phyloP scores from a whole-genome alignment of 2,113 vertebrate genomes.

The Cololabis saira region DNA sequence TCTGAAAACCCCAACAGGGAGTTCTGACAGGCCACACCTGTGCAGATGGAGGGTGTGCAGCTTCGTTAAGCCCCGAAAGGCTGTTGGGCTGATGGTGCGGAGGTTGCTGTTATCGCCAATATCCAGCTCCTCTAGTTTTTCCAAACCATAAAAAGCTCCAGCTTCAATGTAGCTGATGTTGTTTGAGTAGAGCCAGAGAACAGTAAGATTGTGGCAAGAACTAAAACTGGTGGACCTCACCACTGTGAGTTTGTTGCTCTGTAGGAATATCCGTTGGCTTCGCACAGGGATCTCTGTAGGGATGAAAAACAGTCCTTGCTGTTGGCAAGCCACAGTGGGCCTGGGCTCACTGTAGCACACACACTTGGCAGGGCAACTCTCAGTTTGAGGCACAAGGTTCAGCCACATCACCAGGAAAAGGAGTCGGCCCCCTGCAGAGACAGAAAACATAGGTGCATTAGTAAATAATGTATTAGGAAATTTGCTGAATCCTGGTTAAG shows the following conservation, averaged over 20 bases:
- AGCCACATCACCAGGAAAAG: conserved; percentile 94
- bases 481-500: not conserved
- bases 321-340: conserved; percentile 95
- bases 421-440: conserved; percentile 87
- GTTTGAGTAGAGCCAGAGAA: conserved; percentile 97
- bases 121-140: conserved; percentile 94
- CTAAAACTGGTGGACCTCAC: conserved; percentile 92
- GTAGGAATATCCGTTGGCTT: conserved; percentile 96
- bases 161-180: conserved; percentile 93
- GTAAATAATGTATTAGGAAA: conserved; percentile 28
- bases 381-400: conserved; percentile 84
- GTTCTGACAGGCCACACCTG: conserved; percentile 92
- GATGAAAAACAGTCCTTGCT: conserved; percentile 93
- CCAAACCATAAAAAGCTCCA: conserved; percentile 89
- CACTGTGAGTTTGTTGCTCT: conserved; percentile 92
- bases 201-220: conserved; percentile 92
- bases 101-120: conserved; percentile 95
- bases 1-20: conserved; percentile 89
- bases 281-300: conserved; percentile 90
- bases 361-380: conserved; percentile 91
- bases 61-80: conserved; percentile 90
- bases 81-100: conserved; percentile 88
- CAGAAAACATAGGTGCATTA: conserved; percentile 40
- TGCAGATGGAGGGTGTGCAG: conserved; percentile 95
- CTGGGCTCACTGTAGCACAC: conserved; percentile 95